Base-by-base conservation (phyloP, 2,888 invertebrate genomes). In the Myopa tessellatipennis region DNA sequence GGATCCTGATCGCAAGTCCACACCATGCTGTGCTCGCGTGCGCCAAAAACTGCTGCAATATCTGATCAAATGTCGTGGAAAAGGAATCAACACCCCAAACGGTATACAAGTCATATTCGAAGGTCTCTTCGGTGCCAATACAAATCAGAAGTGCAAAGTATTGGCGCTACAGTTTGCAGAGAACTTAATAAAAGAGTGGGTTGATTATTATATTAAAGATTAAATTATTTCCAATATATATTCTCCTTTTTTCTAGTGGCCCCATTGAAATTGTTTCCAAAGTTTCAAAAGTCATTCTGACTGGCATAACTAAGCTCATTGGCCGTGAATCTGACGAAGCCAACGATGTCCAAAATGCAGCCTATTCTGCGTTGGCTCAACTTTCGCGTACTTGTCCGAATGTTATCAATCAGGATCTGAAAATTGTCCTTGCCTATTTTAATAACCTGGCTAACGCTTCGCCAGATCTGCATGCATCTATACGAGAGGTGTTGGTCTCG, bases 61-160 rank as follows among this genome's bases (percentile, higher is more conserved):
- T 90, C 90, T 98, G 76, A 92, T 95, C 81, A 93, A 93, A 84
- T 92, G 94, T 5, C 93, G 92, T 0, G 93, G 93, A 63, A 90
- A 92, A 14, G 94, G 93, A 3, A 93, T 95, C 77, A 92, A 94
- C 85, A 93, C 94, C 79, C 95, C 96, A 8, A 93, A 94, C 74
- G 94, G 95, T 82, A 94, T 97, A 78, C 96, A 96, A 93, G 94
- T 96, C 60, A 93, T 97, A 74, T 97, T 97, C 89, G 96, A 97
- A 83, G 94, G 96, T 4, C 90, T 98, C 14, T 96, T 95, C 88
- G 96, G 96, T 45, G 91, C 91, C 4, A 94, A 94, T 83, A 95
- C 96, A 0, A 97, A 96, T 89, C 91, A 93, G 0, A 94, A 96
- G 83, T 91, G 98, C 78, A 95, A 96, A 83, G 93, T 93, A 7